A percentile compares a stretch with the other conserved stretches of the same genome.
phyloP scores from a whole-genome alignment of 2,888 invertebrate genomes.

The Asteroscopus sphinx region DNA sequence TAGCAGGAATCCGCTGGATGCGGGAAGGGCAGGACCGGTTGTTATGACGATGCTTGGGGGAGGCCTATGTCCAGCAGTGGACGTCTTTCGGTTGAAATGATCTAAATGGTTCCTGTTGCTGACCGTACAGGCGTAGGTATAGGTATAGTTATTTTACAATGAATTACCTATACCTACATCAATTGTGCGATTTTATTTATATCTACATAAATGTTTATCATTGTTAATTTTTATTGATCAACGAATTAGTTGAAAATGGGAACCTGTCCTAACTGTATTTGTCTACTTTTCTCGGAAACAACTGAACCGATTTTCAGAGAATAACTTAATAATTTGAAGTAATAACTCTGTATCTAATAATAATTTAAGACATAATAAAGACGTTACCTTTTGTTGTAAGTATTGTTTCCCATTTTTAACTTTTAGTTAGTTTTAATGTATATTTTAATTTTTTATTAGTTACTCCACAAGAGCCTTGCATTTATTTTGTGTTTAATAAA shows the following conservation, averaged over 20 bases:
- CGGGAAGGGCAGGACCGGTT: too few relatives aligned
- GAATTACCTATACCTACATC: too few relatives aligned
- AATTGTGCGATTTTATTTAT: too few relatives aligned
- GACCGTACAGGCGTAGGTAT: too few relatives aligned
- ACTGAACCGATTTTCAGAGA: not conserved
- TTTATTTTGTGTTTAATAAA: conserved; percentile 33
- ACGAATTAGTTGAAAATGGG: conserved; percentile 32
- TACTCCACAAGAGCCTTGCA: conserved; percentile 35
- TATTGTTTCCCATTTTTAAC: conserved; percentile 24
- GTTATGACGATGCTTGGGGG: too few relatives aligned
- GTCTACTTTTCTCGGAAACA: conserved; percentile 1
- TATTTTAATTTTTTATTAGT: not conserved
- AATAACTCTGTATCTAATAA: conserved; percentile 11
- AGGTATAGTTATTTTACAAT: too few relatives aligned
- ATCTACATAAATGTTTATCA: too few relatives aligned
- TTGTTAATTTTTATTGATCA: conserved; percentile 2
- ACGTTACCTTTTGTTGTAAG: not conserved
- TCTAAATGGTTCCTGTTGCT: too few relatives aligned
- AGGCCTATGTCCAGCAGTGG: too few relatives aligned
- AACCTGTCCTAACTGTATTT: conserved; percentile 6
- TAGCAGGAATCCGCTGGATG: too few relatives aligned
- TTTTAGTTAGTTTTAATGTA: conserved; percentile 2
- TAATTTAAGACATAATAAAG: not conserved
- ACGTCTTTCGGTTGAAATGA: too few relatives aligned
- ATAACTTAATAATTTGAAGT: not conserved